Conservation (phyloP, 2,888 invertebrate species). For the Myathropa florea region DNA sequence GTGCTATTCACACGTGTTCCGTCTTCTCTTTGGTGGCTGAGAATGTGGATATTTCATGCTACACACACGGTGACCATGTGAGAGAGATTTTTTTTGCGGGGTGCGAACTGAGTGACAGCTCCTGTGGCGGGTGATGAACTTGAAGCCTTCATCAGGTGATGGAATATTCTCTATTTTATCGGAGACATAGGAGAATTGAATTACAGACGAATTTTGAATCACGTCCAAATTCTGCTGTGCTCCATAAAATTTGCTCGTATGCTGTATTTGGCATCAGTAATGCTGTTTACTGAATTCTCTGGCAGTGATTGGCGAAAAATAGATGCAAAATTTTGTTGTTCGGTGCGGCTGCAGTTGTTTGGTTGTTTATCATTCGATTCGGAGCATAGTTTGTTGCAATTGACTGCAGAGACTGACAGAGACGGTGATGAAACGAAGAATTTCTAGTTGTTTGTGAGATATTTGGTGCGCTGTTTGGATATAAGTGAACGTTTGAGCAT, state of each 20-base stretch:
- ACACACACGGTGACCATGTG: background rate
- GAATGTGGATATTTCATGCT: background rate
- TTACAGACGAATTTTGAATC: background rate
- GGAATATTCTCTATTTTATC: no score
- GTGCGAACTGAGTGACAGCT: background rate
- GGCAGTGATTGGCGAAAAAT: background rate
- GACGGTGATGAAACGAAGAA: background rate
- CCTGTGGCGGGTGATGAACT: background rate
- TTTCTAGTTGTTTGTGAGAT: background rate
- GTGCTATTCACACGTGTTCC: slow-evolving; percentile 35
- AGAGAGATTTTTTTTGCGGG: background rate
- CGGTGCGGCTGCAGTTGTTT: background rate
- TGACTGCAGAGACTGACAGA: background rate
- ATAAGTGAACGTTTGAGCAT: no score
- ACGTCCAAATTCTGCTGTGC: background rate
- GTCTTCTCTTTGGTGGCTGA: background rate
- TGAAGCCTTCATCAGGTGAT: background rate
- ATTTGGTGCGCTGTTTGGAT: no score
- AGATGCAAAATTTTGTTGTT: background rate
- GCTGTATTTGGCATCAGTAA: background rate
- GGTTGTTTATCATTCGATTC: background rate
- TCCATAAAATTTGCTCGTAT: background rate
- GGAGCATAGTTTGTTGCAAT: background rate
- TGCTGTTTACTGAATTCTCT: background rate
- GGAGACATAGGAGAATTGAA: background rate